Evolutionary conservation across 2,113 vertebrate species (phyloP).

Genomic region (Phoxinus phoxinus): DNA sequence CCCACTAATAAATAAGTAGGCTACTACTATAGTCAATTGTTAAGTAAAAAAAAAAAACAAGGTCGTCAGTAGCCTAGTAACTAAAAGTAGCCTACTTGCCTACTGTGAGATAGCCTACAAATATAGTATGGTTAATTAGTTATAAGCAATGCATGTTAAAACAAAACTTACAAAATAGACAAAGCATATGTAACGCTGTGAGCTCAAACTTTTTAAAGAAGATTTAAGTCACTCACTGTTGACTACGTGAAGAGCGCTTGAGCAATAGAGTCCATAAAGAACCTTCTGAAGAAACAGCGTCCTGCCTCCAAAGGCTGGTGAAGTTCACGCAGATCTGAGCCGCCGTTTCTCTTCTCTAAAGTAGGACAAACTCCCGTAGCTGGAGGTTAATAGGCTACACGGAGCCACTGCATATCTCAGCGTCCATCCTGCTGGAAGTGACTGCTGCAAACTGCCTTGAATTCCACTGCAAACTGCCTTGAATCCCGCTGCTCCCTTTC

Average conservation of each 20-base stretch:
- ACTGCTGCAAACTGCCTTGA: slow-evolving; percentile 9
- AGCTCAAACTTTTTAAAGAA: slow-evolving; percentile 7
- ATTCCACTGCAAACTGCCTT: not conserved
- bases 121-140: not conserved
- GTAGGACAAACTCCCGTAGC: not conserved
- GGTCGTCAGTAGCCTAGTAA: not conserved
- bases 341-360: not conserved
- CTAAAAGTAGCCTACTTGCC: not conserved
- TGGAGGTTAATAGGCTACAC: not conserved
- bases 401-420: not conserved
- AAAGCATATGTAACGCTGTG: not conserved
- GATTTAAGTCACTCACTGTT: slow-evolving; percentile 17
- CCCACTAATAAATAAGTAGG: not conserved
- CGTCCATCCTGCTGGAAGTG: slow-evolving; percentile 20
- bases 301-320: not conserved
- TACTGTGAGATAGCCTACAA: not conserved
- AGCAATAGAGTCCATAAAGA: not conserved
- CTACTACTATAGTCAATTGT: not conserved
- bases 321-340: slow-evolving; percentile 12
- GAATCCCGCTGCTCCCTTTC: not conserved
- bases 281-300: not conserved
- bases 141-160: slow-evolving; percentile 10
- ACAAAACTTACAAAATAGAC: not conserved
- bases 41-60: not conserved
- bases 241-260: not conserved